Evolutionary conservation across 2,888 invertebrate genomes (phyloP).

Genomic region (Hyles lineata): DNA sequence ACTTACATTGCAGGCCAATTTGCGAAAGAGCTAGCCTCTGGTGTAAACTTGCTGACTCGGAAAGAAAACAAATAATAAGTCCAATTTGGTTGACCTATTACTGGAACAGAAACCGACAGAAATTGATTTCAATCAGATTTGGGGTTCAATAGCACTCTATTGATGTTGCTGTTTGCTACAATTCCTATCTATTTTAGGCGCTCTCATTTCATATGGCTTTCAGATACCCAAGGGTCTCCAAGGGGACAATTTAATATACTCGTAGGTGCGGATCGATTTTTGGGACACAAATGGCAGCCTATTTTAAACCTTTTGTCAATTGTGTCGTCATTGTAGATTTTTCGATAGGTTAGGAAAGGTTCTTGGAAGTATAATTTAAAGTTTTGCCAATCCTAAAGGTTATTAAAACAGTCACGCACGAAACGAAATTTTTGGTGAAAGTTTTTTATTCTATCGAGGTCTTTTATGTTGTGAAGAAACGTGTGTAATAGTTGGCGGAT

Average conservation of each 20-base stretch:
- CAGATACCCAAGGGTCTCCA: background rate
- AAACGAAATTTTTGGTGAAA: slow-evolving; percentile 17
- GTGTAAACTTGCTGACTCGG: slow-evolving; percentile 58
- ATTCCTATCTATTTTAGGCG: slow-evolving; percentile 7
- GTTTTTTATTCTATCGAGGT: slow-evolving; percentile 13
- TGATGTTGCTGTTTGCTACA: slow-evolving; percentile 23
- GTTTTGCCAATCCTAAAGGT: background rate
- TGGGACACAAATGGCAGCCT: background rate
- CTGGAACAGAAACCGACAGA: slow-evolving; percentile 38
- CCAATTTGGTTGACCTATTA: slow-evolving; percentile 60
- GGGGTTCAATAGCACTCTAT: slow-evolving; percentile 31
- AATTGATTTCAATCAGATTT: slow-evolving; percentile 42
- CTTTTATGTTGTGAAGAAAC: slow-evolving; percentile 9
- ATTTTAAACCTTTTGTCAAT: background rate
- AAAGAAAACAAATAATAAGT: slow-evolving; percentile 56
- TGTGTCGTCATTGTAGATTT: background rate
- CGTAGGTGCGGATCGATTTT: background rate
- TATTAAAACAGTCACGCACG: slow-evolving; percentile 18
- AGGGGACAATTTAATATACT: slow-evolving; percentile 2
- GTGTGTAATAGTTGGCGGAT: slow-evolving; percentile 20
- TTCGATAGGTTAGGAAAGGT: background rate
- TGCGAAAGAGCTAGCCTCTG: slow-evolving; percentile 53
- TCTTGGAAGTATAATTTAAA: background rate
- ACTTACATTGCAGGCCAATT: slow-evolving; percentile 52
- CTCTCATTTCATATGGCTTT: slow-evolving; percentile 1